Conservation (phyloP, 2,888 invertebrate species). For the Drosophila robusta region DNA sequence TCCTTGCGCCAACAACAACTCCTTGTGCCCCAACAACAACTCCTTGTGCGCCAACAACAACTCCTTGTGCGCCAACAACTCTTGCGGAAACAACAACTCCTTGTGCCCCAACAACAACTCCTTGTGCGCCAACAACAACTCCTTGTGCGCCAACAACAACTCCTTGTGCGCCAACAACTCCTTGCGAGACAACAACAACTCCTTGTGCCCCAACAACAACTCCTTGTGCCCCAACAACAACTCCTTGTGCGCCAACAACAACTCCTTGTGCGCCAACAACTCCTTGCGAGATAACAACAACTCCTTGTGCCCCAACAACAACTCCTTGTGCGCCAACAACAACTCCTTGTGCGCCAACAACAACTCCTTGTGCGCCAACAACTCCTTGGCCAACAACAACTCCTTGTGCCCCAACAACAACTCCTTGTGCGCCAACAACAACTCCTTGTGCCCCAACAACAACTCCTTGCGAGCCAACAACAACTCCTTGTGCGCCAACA, state of each 20-base stretch:
- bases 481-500: conserved; percentile 7
- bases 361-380: background rate
- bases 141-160: conserved; percentile 11
- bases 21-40: too few species aligned
- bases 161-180: conserved; percentile 7
- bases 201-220: conserved; percentile 25
- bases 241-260: conserved; percentile 8
- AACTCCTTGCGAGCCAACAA: background rate
- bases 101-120: background rate
- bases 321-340: conserved; percentile 1
- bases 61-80: background rate
- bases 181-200: conserved; percentile 4
- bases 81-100: conserved; percentile 1
- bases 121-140: conserved; percentile 15
- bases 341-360: conserved; percentile 13
- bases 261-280: background rate
- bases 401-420: conserved; percentile 3
- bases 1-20: conserved; percentile 2
- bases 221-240: background rate
- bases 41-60: too few species aligned
- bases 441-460: conserved; percentile 2
- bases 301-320: background rate
- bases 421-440: conserved; percentile 9
- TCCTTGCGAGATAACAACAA: conserved; percentile 1
- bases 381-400: background rate